A percentile compares a stretch with the other conserved stretches of the same genome.
Evolutionary conservation across 2,888 invertebrate species (phyloP).

Genomic region (Stenurella melanura): DNA sequence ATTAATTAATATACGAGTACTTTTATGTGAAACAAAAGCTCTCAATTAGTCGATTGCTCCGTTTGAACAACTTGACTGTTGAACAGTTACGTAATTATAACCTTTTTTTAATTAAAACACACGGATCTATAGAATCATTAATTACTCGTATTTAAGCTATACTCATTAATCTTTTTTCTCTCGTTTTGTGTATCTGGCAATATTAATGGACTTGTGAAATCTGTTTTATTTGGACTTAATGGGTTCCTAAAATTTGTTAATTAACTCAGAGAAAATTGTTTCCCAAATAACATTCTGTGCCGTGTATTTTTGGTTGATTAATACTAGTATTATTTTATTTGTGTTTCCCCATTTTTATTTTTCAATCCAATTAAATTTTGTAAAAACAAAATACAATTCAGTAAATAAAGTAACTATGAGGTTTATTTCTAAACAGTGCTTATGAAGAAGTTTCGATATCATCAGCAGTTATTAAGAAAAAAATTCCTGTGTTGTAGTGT

Average conservation of each 20-base stretch:
- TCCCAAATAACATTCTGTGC: neutral
- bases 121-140: conserved; percentile 4
- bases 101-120: conserved; percentile 11
- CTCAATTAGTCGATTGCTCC: neutral
- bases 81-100: conserved; percentile 4
- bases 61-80: neutral
- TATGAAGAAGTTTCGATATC: no score
- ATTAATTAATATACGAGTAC: neutral
- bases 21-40: neutral
- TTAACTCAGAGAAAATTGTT: neutral
- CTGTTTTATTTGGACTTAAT: neutral
- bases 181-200: neutral
- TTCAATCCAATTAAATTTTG: neutral
- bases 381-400: neutral
- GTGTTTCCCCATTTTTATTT: neutral
- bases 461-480: no score
- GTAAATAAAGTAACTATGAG: no score
- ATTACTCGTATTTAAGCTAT: conserved; percentile 5
- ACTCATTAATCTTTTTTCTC: conserved; percentile 1
- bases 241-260: neutral
- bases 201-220: conserved; percentile 1
- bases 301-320: neutral
- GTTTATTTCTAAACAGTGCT: no score
- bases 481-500: no score
- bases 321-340: neutral